Evolutionary conservation across 2,113 vertebrate species (phyloP).

Genomic region (Petrocephalus microphthalmus): DNA sequence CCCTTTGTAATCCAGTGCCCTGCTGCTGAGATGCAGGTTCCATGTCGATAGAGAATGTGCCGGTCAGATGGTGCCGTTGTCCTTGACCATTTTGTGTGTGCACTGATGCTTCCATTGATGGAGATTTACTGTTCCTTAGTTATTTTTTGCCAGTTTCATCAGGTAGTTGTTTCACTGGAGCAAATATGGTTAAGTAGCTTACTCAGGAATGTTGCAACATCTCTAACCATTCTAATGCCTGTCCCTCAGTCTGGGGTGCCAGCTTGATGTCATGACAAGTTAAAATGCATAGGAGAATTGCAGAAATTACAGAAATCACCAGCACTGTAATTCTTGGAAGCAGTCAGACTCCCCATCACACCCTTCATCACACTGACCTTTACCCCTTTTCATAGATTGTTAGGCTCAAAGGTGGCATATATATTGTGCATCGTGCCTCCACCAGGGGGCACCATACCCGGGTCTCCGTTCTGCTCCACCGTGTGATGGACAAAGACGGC

Average conservation of each 20-base stretch:
- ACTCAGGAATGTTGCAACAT: not conserved
- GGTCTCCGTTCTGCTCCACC: not conserved
- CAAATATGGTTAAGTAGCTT: not conserved
- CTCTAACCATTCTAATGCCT: not conserved
- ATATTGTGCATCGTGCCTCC: not conserved
- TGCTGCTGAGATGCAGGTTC: not conserved
- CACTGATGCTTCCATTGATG: not conserved
- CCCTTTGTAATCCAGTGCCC: not conserved
- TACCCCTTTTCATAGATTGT: not conserved
- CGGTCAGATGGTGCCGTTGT: not conserved
- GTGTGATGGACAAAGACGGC: constrained; percentile 2
- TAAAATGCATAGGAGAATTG: not conserved
- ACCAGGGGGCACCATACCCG: not conserved
- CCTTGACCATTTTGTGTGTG: not conserved
- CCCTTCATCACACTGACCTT: not conserved
- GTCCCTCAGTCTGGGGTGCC: not conserved
- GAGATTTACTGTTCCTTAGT: not conserved
- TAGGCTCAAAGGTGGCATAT: not conserved
- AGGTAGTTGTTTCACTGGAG: not conserved
- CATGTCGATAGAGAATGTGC: not conserved
- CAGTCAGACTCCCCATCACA: not conserved
- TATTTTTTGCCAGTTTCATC: not conserved
- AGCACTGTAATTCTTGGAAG: not conserved
- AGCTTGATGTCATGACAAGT: not conserved
- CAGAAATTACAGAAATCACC: not conserved